These are phyloP conservation scores for Strix aluco DNA, from an alignment of 2,113 vertebrate species.

Conservation along the genomic window DNA sequence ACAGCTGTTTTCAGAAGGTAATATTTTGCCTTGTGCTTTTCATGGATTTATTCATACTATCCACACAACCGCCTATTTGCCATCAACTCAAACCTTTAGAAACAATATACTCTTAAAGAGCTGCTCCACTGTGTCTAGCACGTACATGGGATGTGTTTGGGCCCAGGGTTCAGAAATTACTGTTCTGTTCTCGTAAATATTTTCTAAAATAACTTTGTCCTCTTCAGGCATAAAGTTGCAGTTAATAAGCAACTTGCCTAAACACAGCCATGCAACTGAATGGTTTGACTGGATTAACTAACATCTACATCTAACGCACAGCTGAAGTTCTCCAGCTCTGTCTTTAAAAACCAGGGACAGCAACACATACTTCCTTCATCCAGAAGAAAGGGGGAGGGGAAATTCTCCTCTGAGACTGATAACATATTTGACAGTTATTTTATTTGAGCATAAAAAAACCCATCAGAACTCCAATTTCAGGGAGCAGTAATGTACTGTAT, in stretches of 20 bases:
- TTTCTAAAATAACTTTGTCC: background rate
- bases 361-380: background rate
- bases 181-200: background rate
- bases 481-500: background rate
- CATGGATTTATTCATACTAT: background rate
- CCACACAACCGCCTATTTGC: background rate
- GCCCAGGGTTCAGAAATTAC: background rate
- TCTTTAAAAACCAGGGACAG: background rate
- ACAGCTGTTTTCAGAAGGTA: background rate
- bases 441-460: background rate
- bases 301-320: background rate
- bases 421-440: constrained; percentile 6
- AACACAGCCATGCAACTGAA: background rate
- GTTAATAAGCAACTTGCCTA: background rate
- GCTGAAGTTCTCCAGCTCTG: background rate
- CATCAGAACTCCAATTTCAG: constrained; percentile 16
- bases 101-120: background rate
- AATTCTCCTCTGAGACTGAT: background rate
- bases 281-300: background rate
- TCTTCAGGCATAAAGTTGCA: background rate
- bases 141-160: background rate
- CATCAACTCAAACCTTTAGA: background rate
- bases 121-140: background rate
- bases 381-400: background rate
- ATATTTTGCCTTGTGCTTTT: background rate